Conservation (phyloP, 1,140 invertebrate species). For the Rhopalosiphum maidis region DNA sequence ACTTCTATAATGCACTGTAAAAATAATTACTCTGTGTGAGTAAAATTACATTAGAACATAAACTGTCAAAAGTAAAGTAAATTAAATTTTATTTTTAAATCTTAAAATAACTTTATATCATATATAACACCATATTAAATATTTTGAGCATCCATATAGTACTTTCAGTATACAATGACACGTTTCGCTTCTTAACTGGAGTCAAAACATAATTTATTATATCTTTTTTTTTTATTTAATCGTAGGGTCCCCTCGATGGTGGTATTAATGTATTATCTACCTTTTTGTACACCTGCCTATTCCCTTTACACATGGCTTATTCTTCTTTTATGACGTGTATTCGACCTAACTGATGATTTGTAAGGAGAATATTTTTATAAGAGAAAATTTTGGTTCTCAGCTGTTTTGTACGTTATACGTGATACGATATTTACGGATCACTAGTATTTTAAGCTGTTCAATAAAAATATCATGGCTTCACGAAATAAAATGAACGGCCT, state of each 20-base stretch:
- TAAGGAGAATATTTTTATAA: conserved; percentile 20
- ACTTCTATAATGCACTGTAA: not conserved
- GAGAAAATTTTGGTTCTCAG: not conserved
- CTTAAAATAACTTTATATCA: not conserved
- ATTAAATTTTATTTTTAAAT: conserved; percentile 7
- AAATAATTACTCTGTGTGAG: not conserved
- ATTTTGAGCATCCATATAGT: conserved; percentile 2
- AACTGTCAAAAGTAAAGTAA: not conserved
- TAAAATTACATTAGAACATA: not conserved
- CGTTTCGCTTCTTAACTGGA: conserved; percentile 35
- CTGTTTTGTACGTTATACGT: not conserved
- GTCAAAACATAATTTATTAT: conserved; percentile 56
- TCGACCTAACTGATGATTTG: not conserved
- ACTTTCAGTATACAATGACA: conserved; percentile 24
- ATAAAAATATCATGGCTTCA: not conserved
- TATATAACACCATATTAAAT: not conserved
- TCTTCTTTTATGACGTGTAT: conserved; percentile 37
- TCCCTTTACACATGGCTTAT: not conserved
- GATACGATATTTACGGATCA: conserved; percentile 35
- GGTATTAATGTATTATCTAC: conserved; percentile 18
- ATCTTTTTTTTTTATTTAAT: conserved; percentile 44
- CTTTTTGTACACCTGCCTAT: conserved; percentile 53
- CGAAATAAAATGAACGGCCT: not conserved
- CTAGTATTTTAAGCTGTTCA: conserved; percentile 38
- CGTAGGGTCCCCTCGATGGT: conserved; percentile 14